Conservation (phyloP, 2,888 invertebrate genomes). For the Andrena chrysosceles region DNA sequence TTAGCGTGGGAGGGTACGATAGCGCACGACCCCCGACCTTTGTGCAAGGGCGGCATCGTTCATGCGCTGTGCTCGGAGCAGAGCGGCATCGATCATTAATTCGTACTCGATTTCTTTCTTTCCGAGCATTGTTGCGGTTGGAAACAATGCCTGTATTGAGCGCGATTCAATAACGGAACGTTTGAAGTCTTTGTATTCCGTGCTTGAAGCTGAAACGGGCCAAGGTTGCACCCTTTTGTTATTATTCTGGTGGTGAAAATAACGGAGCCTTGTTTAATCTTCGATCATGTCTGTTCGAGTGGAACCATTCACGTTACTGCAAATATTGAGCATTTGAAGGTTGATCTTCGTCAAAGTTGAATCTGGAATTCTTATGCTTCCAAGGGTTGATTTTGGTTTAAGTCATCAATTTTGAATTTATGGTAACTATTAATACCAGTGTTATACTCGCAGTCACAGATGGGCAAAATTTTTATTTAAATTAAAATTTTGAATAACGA, state of each 20-base stretch:
- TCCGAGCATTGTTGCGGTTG: slow-evolving; percentile 26
- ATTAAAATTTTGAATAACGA: no score
- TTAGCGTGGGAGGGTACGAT: slow-evolving; percentile 21
- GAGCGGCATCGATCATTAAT: slow-evolving; percentile 47
- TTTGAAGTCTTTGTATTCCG: slow-evolving; percentile 1
- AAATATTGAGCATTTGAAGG: background rate
- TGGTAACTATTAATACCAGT: no score
- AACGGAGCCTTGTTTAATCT: background rate
- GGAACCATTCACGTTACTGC: background rate
- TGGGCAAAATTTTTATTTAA: no score
- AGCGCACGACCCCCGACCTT: slow-evolving; percentile 60
- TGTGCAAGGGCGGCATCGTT: slow-evolving; percentile 41
- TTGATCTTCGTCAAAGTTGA: background rate
- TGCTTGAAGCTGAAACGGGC: slow-evolving; percentile 14
- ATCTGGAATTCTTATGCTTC: background rate
- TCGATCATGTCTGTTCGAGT: background rate
- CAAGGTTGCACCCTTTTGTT: slow-evolving; percentile 44
- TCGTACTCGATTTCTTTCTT: slow-evolving; percentile 46
- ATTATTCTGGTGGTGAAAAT: background rate
- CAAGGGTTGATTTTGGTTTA: background rate
- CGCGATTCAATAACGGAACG: slow-evolving; percentile 30
- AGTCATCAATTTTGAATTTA: no score
- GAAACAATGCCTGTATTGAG: slow-evolving; percentile 42
- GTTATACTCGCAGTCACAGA: no score
- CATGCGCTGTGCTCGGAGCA: slow-evolving; percentile 34